Percentiles rank a stretch among this genome's conserved stretches.
Conservation (phyloP, 2,113 vertebrate species). For the Lepisosteus oculatus region DNA sequence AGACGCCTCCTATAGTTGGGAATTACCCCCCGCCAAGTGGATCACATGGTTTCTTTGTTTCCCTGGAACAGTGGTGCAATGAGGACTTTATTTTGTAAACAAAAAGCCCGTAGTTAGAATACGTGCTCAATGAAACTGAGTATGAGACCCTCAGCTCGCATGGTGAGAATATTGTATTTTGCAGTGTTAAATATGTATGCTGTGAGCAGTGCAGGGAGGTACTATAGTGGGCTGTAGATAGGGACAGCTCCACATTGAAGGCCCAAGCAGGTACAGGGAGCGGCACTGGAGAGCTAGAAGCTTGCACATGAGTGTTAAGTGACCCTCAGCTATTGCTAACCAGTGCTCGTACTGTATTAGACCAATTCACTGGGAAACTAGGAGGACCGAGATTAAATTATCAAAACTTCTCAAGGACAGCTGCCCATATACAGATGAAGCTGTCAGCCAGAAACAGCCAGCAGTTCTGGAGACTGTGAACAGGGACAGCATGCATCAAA, state of each 20-base stretch:
- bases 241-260: neutral
- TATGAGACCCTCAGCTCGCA: too few relatives aligned
- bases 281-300: neutral
- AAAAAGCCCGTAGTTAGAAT: too few relatives aligned
- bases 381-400: slow-evolving; percentile 1
- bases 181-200: too few relatives aligned
- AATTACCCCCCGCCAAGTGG: too few relatives aligned
- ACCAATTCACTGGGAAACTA: neutral
- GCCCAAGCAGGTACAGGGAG: neutral
- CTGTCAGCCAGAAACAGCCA: neutral
- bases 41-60: too few relatives aligned
- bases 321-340: neutral
- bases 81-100: too few relatives aligned
- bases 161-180: too few relatives aligned
- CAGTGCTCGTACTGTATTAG: neutral
- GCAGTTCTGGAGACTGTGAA: neutral
- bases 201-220: too few relatives aligned
- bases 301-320: neutral
- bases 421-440: neutral
- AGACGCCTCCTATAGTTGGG: too few relatives aligned
- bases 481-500: neutral
- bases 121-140: too few relatives aligned
- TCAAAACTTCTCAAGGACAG: slow-evolving; percentile 4
- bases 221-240: too few relatives aligned
- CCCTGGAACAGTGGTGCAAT: too few relatives aligned